Base-by-base conservation (phyloP, 2,113 vertebrate genomes). In the Monarcha castaneiventris region DNA sequence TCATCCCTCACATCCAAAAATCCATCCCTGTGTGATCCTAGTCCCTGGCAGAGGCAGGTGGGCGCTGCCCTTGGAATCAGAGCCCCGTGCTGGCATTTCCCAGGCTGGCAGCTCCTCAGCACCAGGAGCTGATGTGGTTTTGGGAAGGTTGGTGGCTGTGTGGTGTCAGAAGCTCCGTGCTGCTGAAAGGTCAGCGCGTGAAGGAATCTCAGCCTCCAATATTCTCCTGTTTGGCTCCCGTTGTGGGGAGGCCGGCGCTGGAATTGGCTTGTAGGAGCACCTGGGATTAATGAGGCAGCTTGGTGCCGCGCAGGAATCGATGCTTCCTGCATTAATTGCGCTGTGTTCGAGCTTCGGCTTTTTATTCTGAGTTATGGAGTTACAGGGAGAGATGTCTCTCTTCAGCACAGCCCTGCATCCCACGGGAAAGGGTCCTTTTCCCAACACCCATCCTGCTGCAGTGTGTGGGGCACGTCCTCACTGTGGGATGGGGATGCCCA, bases 211-310 rank as follows among this genome's bases (percentile, higher is more conserved):
- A 94, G 84, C 96, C 96, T 93, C 72, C 79, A 41, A 32, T 85
- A 30, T 82, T 93, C 94, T 96, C 90, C 81, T 0, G 2, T 82
- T 89, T 56, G 85, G 89, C 97, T 97, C 89, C 66, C 44, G 58
- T 81, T 67, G 95, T 56, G 68, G 91, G 87, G 96, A 96, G 90
- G 87, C 91, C 1, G 1, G 85, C 10, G 81, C 94, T 95, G 79
- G 94, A 92, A 95, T 71, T 90, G 96, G 89, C 97, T 96, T 32
- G 91, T 91, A 44, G 97, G 96, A 97, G 95, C 97, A 97, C 97
- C 97, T 98, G 97, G 97, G 97, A 98, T 98, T 98, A 98, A 98
- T 98, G 98, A 98, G 96, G 46, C 97, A 64, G 97, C 95, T 96
- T 97, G 96, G 97, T 94, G 97, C 96, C 32, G 78, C 16, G 94